These are phyloP conservation scores for Peucedramus taeniatus DNA, from an alignment of 2,113 vertebrate genomes.

Conservation along the genomic window DNA sequence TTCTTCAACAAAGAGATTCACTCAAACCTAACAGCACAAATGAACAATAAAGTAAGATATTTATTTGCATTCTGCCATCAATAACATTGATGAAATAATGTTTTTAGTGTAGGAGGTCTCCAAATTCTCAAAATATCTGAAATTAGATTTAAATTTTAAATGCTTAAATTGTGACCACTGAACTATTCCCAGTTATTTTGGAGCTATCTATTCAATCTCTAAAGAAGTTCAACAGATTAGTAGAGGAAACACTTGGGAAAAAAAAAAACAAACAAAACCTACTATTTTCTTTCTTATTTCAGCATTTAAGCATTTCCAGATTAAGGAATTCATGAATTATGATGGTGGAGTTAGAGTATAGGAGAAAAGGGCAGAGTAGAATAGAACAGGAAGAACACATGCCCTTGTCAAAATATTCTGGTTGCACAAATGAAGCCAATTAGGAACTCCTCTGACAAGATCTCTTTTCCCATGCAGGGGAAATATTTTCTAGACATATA, in stretches of 20 bases:
- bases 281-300: background rate
- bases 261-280: accelerated
- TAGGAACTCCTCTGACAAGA: background rate
- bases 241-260: background rate
- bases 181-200: background rate
- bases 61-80: background rate
- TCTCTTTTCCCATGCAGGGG: background rate
- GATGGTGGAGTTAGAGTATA: background rate
- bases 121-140: background rate
- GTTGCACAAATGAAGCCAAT: background rate
- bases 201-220: background rate
- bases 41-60: background rate
- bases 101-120: background rate
- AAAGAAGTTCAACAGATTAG: background rate
- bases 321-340: background rate
- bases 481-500: background rate
- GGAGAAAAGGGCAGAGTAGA: background rate
- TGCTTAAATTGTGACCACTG: background rate
- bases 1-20: background rate
- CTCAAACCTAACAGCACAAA: background rate
- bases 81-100: background rate
- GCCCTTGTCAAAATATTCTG: conserved; percentile 19
- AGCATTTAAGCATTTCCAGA: background rate
- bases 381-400: background rate
- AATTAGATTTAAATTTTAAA: background rate